phyloP scores from a whole-genome alignment of 1,140 invertebrate species.

The Trichoplusia ni region DNA sequence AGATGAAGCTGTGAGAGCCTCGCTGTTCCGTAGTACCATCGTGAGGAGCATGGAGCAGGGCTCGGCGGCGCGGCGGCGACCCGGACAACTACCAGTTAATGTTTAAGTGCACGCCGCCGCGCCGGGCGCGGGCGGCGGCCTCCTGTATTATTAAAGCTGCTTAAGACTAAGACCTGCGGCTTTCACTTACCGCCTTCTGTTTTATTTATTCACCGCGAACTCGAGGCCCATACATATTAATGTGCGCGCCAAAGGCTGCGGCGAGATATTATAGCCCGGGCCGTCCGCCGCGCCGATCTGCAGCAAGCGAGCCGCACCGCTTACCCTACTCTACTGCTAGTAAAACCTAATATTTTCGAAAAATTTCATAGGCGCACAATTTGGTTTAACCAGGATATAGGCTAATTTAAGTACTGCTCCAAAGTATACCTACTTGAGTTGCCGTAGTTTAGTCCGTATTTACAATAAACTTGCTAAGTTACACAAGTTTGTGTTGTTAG shows the following conservation, averaged over 20 bases:
- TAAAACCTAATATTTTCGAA: too few relatives aligned
- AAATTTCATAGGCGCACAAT: too few relatives aligned
- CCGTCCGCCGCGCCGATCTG: not conserved
- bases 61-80: not conserved
- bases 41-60: not conserved
- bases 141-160: constrained; percentile 20
- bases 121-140: not conserved
- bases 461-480: too few relatives aligned
- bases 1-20: constrained; percentile 15
- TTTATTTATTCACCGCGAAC: constrained; percentile 22
- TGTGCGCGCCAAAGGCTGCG: not conserved
- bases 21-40: constrained; percentile 7
- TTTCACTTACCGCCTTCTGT: constrained; percentile 22
- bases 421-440: too few relatives aligned
- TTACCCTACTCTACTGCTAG: too few relatives aligned
- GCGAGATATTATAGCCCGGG: constrained; percentile 1
- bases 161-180: constrained; percentile 21
- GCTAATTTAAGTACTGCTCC: too few relatives aligned
- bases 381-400: too few relatives aligned
- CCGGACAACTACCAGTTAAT: not conserved
- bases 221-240: constrained; percentile 17
- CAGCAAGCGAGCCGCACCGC: not conserved
- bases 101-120: too few relatives aligned
- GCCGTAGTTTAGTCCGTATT: too few relatives aligned
- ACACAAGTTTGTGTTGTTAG: too few relatives aligned